Conservation (phyloP, 1,140 invertebrate species). For the Tribolium castaneum region DNA sequence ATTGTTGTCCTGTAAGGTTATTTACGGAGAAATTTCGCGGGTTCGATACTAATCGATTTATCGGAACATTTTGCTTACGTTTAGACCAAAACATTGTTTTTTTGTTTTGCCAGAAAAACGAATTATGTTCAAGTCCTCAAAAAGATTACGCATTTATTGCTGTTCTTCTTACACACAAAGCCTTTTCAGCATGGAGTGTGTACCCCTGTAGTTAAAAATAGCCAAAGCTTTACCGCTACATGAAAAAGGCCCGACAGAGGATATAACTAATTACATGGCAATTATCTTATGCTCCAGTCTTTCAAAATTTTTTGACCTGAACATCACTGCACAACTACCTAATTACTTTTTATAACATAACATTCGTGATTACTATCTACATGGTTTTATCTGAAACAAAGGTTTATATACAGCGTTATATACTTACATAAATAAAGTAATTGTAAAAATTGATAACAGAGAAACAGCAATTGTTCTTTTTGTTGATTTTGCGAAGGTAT, state of each 20-base stretch:
- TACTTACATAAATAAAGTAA: too few relatives aligned
- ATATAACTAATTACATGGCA: background rate
- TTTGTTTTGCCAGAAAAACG: too few relatives aligned
- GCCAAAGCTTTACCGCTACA: background rate
- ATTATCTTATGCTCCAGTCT: too few relatives aligned
- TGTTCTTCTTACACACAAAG: background rate
- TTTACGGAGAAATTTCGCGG: too few relatives aligned
- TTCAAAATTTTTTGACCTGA: background rate
- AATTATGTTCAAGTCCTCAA: too few relatives aligned
- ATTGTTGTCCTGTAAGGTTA: too few relatives aligned
- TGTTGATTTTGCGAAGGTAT: too few relatives aligned
- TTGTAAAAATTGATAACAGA: background rate
- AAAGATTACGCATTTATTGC: background rate
- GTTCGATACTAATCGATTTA: too few relatives aligned
- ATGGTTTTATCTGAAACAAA: background rate
- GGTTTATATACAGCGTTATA: too few relatives aligned
- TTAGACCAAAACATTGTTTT: too few relatives aligned
- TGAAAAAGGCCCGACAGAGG: background rate
- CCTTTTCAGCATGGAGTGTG: background rate
- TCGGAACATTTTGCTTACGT: too few relatives aligned
- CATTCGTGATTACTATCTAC: background rate
- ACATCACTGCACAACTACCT: too few relatives aligned
- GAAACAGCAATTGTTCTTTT: background rate
- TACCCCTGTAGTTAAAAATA: background rate
- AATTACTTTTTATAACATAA: background rate